A percentile compares a stretch with the other conserved stretches of the same genome.
Conservation (phyloP, 2,888 invertebrate genomes). For the Ametastegia equiseti region DNA sequence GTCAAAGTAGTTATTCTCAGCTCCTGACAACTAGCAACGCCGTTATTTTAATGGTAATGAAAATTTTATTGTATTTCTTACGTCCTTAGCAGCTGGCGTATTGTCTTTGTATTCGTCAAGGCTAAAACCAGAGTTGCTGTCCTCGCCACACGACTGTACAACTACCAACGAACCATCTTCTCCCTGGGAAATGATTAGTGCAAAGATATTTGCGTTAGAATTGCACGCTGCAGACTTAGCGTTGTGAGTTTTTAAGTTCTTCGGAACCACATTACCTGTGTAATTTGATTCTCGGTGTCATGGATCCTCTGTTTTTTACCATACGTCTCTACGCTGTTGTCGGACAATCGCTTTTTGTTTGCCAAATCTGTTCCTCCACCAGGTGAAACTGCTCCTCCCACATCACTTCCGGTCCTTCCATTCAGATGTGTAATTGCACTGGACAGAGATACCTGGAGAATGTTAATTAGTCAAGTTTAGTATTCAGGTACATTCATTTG, state of each 20-base stretch:
- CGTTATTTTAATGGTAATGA: conserved; percentile 56
- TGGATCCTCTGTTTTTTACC: conserved; percentile 64
- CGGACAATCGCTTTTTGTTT: conserved; percentile 64
- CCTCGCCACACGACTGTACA: conserved; percentile 69
- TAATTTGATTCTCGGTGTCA: conserved; percentile 62
- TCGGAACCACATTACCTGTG: conserved; percentile 59
- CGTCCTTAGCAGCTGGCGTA: conserved; percentile 69
- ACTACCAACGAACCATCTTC: conserved; percentile 68
- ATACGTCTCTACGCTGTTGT: conserved; percentile 59
- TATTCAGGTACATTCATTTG: too few species aligned
- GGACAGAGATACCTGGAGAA: conserved; percentile 60
- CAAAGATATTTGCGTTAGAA: neutral
- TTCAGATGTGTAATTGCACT: conserved; percentile 62
- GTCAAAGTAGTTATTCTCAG: too few species aligned
- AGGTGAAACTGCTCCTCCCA: conserved; percentile 62
- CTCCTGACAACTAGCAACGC: neutral
- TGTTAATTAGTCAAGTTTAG: neutral
- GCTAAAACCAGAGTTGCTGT: conserved; percentile 72
- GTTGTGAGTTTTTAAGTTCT: conserved; percentile 47
- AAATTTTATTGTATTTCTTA: conserved; percentile 61
- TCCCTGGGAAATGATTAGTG: conserved; percentile 57
- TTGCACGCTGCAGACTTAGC: conserved; percentile 23
- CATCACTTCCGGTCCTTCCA: conserved; percentile 64
- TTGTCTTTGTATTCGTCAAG: conserved; percentile 71
- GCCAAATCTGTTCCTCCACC: conserved; percentile 60